Conservation (phyloP, 2,888 invertebrate genomes). For the Lochmaea crataegi region DNA sequence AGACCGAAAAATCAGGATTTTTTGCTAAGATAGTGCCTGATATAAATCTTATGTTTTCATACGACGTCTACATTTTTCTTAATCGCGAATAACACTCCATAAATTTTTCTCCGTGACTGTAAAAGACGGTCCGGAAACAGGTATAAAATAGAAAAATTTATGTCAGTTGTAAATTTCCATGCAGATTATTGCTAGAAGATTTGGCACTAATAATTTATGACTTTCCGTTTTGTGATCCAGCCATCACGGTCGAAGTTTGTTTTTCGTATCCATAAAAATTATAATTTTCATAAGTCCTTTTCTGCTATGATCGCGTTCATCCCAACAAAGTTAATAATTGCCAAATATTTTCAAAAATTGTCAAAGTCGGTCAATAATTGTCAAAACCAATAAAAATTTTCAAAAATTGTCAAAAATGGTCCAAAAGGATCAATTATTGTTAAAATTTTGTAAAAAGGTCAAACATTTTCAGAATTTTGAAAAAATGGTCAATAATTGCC, state of each 20-base stretch:
- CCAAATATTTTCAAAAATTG: no score
- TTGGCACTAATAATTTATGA: not conserved
- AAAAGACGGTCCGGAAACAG: slow-evolving; percentile 11
- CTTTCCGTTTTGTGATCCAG: not conserved
- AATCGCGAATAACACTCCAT: slow-evolving; percentile 19
- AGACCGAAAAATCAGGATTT: not conserved
- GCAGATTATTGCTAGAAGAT: slow-evolving; percentile 8
- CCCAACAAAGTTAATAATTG: no score
- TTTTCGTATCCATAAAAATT: not conserved
- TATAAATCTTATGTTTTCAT: not conserved
- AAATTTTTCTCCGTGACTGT: slow-evolving; percentile 9
- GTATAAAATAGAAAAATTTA: slow-evolving; percentile 23
- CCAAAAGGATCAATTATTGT: no score
- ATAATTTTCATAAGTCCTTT: not conserved
- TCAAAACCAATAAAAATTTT: no score
- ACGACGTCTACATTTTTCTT: not conserved
- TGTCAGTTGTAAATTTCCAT: slow-evolving; percentile 16
- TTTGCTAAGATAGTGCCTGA: not conserved
- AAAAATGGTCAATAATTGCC: no score
- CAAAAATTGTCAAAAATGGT: no score
- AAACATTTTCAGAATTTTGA: no score
- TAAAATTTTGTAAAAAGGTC: no score
- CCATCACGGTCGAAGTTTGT: not conserved
- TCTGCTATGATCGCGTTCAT: no score
- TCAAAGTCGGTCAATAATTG: no score